Evolutionary conservation across 2,797 vertebrate genomes (phyloP), one percentile per base, ranked within the genome.

Genomic region (Epinephelus malabaricus): DNA sequence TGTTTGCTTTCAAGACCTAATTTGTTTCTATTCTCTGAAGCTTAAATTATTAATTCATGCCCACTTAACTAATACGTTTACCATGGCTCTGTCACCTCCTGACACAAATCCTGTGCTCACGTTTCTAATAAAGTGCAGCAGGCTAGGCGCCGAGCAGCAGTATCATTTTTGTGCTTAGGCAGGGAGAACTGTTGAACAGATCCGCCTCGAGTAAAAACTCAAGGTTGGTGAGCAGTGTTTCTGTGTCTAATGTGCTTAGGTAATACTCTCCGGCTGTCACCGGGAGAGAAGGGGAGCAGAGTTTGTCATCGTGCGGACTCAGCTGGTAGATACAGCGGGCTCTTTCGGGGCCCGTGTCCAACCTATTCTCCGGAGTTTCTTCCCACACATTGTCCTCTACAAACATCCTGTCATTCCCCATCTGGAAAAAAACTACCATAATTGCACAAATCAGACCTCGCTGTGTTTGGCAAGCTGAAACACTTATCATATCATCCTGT

Each of bases 391-490:
- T 55, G 62, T 84, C 61, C 63, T 66, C 58, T 11, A 53, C 66
- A 78, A 87, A 82, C 78, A 34, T 76, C 72, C 76, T 73, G 79
- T 81, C 86, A 81, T 50, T 55, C 40, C 60, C 63, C 47, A 72
- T 80, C 46, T 69, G 53, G 25, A 51, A 58, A 76, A 75, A 73
- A 63, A 68, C 27, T 3, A n/a, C 40, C 40, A 25, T 84, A 87
- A 91, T 88, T 90, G 76, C 65, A 76, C 59, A 76, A 91, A 88
- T 88, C 83, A 66, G 74, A 86, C 83, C 45, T 77, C 15, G 17
- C 71, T 27, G 34, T 59, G 69, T 86, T 87, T 86, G 76, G 65
- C 75, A 81, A 84, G 76, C 66, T 6, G 67, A 43, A 86, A 88
- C 76, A 60, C 81, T 82, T 69, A 77, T 85, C 67, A 49, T 47